These are phyloP conservation scores for Chalcosyrphus nemorum DNA, from an alignment of 2,888 invertebrate genomes.

Conservation along the genomic window DNA sequence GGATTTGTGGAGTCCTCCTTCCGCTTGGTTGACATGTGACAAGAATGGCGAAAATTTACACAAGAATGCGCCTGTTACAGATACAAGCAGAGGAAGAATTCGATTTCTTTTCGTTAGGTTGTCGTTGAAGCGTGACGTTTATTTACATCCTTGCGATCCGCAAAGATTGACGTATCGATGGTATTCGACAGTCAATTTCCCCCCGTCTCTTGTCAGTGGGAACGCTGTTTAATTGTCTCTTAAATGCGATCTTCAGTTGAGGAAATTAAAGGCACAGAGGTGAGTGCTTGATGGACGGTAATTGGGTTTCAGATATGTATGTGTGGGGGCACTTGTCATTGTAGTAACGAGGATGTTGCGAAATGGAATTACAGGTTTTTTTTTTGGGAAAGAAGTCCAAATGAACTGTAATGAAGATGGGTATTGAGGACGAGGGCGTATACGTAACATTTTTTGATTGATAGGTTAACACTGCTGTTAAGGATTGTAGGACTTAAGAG, in stretches of 20 bases:
- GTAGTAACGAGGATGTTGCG: background rate
- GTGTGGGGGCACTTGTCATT: background rate
- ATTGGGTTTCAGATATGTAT: conserved; percentile 23
- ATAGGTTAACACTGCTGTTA: too few relatives aligned
- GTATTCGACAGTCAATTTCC: conserved; percentile 27
- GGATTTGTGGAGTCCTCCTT: too few relatives aligned
- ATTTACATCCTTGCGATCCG: background rate
- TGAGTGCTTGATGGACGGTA: conserved; percentile 53
- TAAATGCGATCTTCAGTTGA: conserved; percentile 15
- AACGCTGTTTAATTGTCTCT: conserved; percentile 44
- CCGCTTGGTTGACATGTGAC: background rate
- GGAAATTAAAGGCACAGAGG: conserved; percentile 61
- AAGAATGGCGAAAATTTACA: background rate
- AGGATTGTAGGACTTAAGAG: too few relatives aligned
- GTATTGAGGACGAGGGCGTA: background rate
- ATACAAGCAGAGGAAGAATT: conserved; percentile 8
- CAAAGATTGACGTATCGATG: conserved; percentile 7
- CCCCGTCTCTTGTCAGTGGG: conserved; percentile 1
- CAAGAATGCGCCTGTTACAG: background rate
- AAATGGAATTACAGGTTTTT: background rate
- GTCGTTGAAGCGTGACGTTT: background rate
- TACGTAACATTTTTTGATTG: background rate
- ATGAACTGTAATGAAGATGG: background rate
- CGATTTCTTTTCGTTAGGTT: conserved; percentile 24
- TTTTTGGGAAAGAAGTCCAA: background rate